Percentiles rank a stretch among this genome's conserved stretches.
These are phyloP conservation scores for Clistopyga incitator DNA, from an alignment of 2,888 invertebrate genomes.

Conservation along the genomic window DNA sequence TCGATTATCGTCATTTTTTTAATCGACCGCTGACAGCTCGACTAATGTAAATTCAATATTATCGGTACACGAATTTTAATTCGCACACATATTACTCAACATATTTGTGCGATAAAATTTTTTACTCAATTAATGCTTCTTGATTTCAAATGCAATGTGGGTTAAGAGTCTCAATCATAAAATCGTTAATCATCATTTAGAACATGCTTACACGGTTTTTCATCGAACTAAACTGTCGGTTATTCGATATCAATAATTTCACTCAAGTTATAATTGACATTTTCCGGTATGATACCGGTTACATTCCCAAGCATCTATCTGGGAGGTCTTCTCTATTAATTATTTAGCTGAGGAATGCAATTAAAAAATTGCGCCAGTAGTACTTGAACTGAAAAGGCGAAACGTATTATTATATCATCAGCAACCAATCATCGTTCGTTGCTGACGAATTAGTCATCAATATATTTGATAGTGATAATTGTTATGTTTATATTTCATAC, in stretches of 20 bases:
- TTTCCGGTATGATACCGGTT: background rate
- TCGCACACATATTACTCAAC: background rate
- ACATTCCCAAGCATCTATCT: background rate
- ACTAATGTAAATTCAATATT: background rate
- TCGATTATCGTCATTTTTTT: background rate
- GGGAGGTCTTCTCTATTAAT: background rate
- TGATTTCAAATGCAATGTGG: background rate
- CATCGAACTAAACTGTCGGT: background rate
- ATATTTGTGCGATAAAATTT: background rate
- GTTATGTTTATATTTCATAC: background rate
- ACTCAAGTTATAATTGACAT: background rate
- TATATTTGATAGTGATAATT: conserved; percentile 1
- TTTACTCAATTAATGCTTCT: background rate
- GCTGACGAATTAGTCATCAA: background rate
- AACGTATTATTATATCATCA: background rate
- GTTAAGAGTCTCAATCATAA: background rate
- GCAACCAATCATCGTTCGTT: background rate
- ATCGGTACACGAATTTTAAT: background rate
- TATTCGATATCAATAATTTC: background rate
- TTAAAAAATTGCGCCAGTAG: background rate
- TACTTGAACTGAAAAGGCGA: background rate
- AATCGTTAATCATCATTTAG: background rate
- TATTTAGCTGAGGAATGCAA: background rate
- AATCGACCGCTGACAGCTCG: background rate
- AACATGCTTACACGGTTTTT: background rate